phyloP scores from a whole-genome alignment of 2,113 vertebrate genomes.

The Campylorhamphus procurvoides region DNA sequence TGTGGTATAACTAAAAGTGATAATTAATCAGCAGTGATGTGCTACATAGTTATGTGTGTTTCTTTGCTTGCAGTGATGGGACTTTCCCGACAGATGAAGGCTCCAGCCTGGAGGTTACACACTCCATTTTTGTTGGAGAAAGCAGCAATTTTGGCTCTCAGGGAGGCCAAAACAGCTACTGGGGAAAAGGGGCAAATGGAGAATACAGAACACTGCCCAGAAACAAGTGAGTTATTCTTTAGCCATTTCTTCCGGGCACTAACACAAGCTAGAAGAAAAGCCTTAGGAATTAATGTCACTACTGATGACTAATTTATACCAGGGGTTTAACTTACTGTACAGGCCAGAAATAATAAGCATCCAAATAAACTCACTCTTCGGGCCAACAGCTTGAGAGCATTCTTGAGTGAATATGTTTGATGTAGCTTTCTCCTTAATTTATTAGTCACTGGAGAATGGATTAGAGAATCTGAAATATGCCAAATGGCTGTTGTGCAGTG shows the following conservation, averaged over 20 bases:
- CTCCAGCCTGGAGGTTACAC: conserved; percentile 57
- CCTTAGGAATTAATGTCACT: background rate
- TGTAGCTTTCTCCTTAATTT: conserved; percentile 34
- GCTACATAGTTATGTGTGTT: background rate
- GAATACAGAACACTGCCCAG: conserved; percentile 64
- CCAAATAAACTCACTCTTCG: conserved; percentile 12
- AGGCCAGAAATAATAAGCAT: conserved; percentile 57
- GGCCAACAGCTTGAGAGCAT: conserved; percentile 3
- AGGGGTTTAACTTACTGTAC: conserved; percentile 2
- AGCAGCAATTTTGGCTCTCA: conserved; percentile 62
- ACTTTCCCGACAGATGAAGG: conserved; percentile 59
- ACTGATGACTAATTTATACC: background rate
- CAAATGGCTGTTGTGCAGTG: background rate
- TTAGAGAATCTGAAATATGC: background rate
- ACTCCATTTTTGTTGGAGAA: conserved; percentile 65
- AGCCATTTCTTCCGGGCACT: background rate
- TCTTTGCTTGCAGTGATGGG: conserved; percentile 56
- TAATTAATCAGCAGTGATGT: background rate
- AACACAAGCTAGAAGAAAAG: background rate
- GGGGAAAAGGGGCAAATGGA: conserved; percentile 65
- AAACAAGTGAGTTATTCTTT: conserved; percentile 69
- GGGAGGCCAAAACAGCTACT: conserved; percentile 70
- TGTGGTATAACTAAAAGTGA: background rate
- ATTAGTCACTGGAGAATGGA: background rate
- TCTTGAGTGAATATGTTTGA: conserved; percentile 1